Percentiles rank a stretch among this genome's conserved stretches.
Evolutionary conservation across 2,113 vertebrate genomes (phyloP).

Genomic region (Ctenomys sociabilis): DNA sequence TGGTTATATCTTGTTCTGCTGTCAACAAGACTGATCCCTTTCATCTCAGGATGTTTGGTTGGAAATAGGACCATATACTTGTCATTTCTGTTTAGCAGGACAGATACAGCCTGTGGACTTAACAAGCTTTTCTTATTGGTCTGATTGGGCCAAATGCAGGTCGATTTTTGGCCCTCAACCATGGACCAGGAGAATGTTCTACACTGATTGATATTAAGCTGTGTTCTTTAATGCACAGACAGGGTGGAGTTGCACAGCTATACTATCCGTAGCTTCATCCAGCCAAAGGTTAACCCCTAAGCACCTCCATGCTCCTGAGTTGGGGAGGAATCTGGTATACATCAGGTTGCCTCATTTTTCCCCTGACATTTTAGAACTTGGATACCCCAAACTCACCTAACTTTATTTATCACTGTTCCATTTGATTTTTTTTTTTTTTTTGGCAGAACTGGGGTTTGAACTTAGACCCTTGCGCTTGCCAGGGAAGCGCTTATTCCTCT

Average conservation of each 20-base stretch:
- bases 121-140: neutral
- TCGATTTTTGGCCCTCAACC: neutral
- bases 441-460: too few species aligned
- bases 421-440: too few species aligned
- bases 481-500: too few species aligned
- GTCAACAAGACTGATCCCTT: neutral
- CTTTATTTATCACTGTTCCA: neutral
- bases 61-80: neutral
- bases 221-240: neutral
- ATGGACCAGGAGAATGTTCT: neutral
- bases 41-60: neutral
- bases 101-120: neutral
- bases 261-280: neutral
- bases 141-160: neutral
- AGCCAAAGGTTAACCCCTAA: neutral
- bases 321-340: neutral
- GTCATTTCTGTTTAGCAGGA: neutral
- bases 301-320: neutral
- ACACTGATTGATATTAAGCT: neutral
- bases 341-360: neutral
- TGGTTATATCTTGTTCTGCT: neutral
- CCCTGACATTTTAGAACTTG: neutral
- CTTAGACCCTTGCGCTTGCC: too few species aligned
- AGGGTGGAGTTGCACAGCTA: neutral
- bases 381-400: constrained; percentile 25